A percentile compares a stretch with the other conserved stretches of the same genome.
Evolutionary conservation across 2,113 vertebrate species (phyloP).

Genomic region (Ptyas mucosa): DNA sequence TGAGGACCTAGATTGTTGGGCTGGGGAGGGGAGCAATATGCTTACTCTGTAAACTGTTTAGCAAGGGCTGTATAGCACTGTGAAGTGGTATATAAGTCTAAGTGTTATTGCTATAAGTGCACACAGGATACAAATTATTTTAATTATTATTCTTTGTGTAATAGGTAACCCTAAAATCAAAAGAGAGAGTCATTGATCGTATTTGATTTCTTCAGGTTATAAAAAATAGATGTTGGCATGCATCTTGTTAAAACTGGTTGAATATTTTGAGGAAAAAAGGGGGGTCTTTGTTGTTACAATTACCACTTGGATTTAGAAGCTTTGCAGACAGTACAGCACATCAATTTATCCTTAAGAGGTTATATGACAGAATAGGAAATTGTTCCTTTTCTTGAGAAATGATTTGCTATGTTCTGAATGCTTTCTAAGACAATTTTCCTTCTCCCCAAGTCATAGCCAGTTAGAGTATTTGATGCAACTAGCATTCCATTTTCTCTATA

Average conservation of each 20-base stretch:
- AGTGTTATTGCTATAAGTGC: background rate
- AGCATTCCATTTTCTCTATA: slow-evolving; percentile 45
- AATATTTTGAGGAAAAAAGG: slow-evolving; percentile 39
- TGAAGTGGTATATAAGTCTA: background rate
- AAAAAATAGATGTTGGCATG: slow-evolving; percentile 36
- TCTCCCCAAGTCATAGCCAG: slow-evolving; percentile 49
- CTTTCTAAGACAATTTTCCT: slow-evolving; percentile 65
- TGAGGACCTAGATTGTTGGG: background rate
- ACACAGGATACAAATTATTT: slow-evolving; percentile 25
- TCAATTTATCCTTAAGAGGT: slow-evolving; percentile 49
- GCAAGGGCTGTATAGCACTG: background rate
- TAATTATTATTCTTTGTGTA: slow-evolving; percentile 25
- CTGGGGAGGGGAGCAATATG: too few relatives aligned
- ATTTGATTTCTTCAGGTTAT: slow-evolving; percentile 31
- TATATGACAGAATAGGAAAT: slow-evolving; percentile 56
- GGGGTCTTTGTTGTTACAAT: slow-evolving; percentile 35
- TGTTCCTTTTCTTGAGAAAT: slow-evolving; percentile 51
- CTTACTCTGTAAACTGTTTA: background rate
- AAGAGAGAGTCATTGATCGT: slow-evolving; percentile 29
- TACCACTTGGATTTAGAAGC: slow-evolving; percentile 28
- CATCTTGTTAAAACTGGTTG: slow-evolving; percentile 39
- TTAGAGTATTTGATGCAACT: slow-evolving; percentile 55
- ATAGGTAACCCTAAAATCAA: slow-evolving; percentile 45
- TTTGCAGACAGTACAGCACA: slow-evolving; percentile 42
- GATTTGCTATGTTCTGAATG: slow-evolving; percentile 66